Base-by-base conservation (phyloP, 2,888 invertebrate species). In the Folsomia candida region DNA sequence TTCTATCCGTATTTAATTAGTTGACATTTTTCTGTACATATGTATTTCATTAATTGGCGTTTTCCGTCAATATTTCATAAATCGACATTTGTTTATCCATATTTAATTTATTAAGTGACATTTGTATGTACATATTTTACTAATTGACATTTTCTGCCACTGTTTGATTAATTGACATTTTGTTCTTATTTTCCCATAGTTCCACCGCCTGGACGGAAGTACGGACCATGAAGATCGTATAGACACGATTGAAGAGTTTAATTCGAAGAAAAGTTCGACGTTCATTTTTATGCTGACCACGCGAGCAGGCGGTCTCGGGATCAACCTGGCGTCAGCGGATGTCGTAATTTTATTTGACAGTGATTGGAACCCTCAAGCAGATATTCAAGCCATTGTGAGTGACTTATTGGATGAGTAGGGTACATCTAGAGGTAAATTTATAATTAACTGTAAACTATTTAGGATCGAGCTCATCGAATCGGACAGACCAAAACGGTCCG, bases 331-430 rank as follows among this genome's bases (percentile, higher is more conserved):
- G 0, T 94, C 97, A 0, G 99, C 99, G 0, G 57, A 57, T 57
- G 93, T 97, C n/a, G 98, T 98, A 71, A 91, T 99, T 77, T 90
- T 99, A 64, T 99, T 92, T 81, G 98, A 99, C 83, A 97, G 97
- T 0, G 99, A 99, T 84, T 99, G 98, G 98, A 99, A 99, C 87
- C 98, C 98, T 0, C 98, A 99, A 83, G 96, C 96, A 89, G 96
- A 97, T 84, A 85, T 97, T 71, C 96, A 96, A 83, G 94, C 95
- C 69, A 95, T 95, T 94, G 85, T 84, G 14, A 37, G 14, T 37
- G 37, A 37, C 37, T 37, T 37, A 37, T 9, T 54, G 6, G 14
- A 66, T 26, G 18, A 22, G 11, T 29, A 37, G 47, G 22, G n/a
- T 37, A 63, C 18, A 25, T 47, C 9, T 47, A 14, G 14, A 47